Evolutionary conservation across 1,140 invertebrate genomes (phyloP), one percentile per base, ranked within the genome.

Genomic region (Apis cerana): DNA sequence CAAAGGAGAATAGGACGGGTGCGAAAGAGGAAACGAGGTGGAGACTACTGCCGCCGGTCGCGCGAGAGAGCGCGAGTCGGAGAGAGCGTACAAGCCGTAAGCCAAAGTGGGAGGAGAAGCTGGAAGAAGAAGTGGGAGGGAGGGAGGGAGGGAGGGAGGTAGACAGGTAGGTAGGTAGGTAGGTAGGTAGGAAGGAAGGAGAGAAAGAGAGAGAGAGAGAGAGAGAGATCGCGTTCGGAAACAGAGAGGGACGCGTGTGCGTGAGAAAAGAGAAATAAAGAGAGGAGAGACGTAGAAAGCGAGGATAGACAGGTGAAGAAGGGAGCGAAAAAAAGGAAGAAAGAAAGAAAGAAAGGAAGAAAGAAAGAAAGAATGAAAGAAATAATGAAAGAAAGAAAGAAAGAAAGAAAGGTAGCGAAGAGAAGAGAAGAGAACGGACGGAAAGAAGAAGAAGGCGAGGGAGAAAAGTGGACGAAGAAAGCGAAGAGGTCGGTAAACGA

Each of bases 41-140:
- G 82, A 82, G 78, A 74, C 54, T 78, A 69, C 48, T 78, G n/a
- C 10, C 48, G 85, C 56, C 70, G 74, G 74, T 82, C 62, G 72
- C 69, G 59, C 69, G 62, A 75, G 74, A 78, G 74, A 56, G 69
- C 59, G 59, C 69, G 78, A 74, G 27, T 80, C 62, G 52, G 33
- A 67, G 70, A 65, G 80, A 87, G 69, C 81, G 80, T 68, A 67
- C 58, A 58, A 86, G 68, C 62, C 61, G 58, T 62, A 62, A 75
- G 80, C 61, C 27, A 86, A 76, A 72, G 81, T 64, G 76, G 67
- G 70, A 61, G 85, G 74, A 86, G 52, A 72, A 69, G 75, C 48
- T 62, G 54, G 54, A 52, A 52, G 79, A 84, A 72, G 69, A 80
- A 62, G 82, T 75, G 80, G 82, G 82, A 86, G 89, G 87, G 80